Evolutionary conservation across 2,797 vertebrate genomes (phyloP).

Genomic region (Sebastes hubbsi): DNA sequence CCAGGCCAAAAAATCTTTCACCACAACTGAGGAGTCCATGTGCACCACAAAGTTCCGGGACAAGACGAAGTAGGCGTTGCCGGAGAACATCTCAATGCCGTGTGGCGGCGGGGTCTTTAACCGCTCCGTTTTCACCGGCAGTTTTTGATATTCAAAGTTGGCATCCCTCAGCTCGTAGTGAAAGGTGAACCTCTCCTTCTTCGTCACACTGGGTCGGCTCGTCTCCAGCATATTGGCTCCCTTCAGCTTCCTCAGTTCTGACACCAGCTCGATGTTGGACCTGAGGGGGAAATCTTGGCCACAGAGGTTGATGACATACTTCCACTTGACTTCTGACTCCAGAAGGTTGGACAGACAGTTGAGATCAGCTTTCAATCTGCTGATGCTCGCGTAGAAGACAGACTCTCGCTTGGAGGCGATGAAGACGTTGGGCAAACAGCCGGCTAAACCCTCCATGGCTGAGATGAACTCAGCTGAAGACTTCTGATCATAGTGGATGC

Average conservation of each 20-base stretch:
- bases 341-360: conserved; percentile 93
- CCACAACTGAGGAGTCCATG: conserved; percentile 75
- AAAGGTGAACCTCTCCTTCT: conserved; percentile 86
- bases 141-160: conserved; percentile 80
- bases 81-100: conserved; percentile 88
- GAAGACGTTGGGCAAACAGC: conserved; percentile 92
- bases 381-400: conserved; percentile 89
- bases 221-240: conserved; percentile 92
- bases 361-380: conserved; percentile 90
- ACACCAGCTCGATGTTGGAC: conserved; percentile 88
- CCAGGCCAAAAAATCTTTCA: conserved; percentile 90
- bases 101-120: conserved; percentile 85
- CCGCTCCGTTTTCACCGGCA: conserved; percentile 83
- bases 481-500: conserved; percentile 93
- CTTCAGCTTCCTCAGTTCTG: conserved; percentile 84
- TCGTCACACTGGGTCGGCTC: conserved; percentile 79
- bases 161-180: conserved; percentile 81
- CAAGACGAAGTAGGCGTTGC: conserved; percentile 93
- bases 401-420: conserved; percentile 88
- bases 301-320: conserved; percentile 93
- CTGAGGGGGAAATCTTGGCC: conserved; percentile 94
- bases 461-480: conserved; percentile 83
- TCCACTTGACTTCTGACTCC: conserved; percentile 87
- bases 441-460: conserved; percentile 87
- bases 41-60: conserved; percentile 84